Evolutionary conservation across 1,140 invertebrate genomes (phyloP).

Genomic region (Pararge aegeria): DNA sequence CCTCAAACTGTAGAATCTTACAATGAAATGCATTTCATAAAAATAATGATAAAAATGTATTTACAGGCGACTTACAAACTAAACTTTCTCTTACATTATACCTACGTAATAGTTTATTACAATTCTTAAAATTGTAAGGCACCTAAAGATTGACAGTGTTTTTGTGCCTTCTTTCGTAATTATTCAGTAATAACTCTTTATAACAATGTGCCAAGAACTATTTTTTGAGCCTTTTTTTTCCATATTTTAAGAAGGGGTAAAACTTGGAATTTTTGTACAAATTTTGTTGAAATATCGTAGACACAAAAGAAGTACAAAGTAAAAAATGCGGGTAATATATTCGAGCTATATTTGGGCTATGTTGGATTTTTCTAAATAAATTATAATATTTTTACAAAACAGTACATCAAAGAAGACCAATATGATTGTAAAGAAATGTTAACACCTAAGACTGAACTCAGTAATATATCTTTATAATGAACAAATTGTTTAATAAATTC

Average conservation of each 20-base stretch:
- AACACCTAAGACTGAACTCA: no score
- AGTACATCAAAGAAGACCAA: no score
- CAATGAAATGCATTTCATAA: slow-evolving; percentile 76
- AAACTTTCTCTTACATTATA: slow-evolving; percentile 45
- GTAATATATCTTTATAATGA: no score
- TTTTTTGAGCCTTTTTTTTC: not conserved
- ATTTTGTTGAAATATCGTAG: not conserved
- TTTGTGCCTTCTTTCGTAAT: slow-evolving; percentile 41
- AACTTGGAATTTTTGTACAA: not conserved
- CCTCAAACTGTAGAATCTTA: slow-evolving; percentile 66
- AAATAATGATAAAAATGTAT: slow-evolving; percentile 73
- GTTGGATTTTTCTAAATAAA: no score
- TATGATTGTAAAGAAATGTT: no score
- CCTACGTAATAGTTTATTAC: slow-evolving; percentile 61
- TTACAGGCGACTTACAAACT: slow-evolving; percentile 54
- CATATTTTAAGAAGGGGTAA: not conserved
- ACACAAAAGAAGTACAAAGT: no score
- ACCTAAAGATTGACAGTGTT: slow-evolving; percentile 37
- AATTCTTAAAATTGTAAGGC: slow-evolving; percentile 47
- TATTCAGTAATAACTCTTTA: slow-evolving; percentile 14
- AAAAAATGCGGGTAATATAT: no score
- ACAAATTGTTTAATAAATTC: no score
- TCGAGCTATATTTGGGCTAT: no score
- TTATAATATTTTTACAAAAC: no score
- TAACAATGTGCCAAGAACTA: slow-evolving; percentile 25